Base-by-base conservation (phyloP, 1,140 invertebrate species). In the Thaumetopoea pityocampa region DNA sequence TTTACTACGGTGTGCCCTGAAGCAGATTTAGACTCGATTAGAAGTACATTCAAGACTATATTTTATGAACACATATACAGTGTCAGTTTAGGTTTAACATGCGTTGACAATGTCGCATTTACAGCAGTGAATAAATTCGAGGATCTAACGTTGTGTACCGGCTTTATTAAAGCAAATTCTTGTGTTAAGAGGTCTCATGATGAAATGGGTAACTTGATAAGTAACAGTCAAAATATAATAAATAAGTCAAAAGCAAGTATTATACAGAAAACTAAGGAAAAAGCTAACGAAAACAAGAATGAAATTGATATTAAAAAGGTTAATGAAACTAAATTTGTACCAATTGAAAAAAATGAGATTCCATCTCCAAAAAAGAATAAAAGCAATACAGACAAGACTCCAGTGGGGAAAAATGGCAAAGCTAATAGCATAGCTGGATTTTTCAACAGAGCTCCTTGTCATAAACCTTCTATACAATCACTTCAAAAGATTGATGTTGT, bases 31-130 rank as follows among this genome's bases (percentile, higher is more conserved):
- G 22, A 48, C 0, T 19, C 34, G 5, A 1, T 63, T n/a, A 65
- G 51, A 34, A 41, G 60, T 5, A 41, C 38, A 2, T 67, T 76
- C 3, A 69, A 62, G 29, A 47, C 15, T 7, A 36, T 81, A 43
- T 76, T 71, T 51, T 85, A 61, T 36, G 45, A 67, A 41, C 80
- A 85, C 41, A 47, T 85, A 28, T 85, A 85, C 27, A 76, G 78
- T 46, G 55, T 78, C 17, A 50, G 47, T 15, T 64, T 65, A 45
- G 80, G 76, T 15, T 22, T n/a, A 5, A 11, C 58, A 27, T 8
- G 30, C 1, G 41, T 62, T 19, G 70, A 82, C 38, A 62, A 51
- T 34, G 60, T 56, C 5, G 49, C 67, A 5, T 59, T 67, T 26
- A 36, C 69, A 14, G 20, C 57, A 7, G 28, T 68, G 9, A 73